Percentiles rank a stretch among this genome's conserved stretches.
Conservation (phyloP, 2,888 invertebrate species). For the Teleogryllus oceanicus region DNA sequence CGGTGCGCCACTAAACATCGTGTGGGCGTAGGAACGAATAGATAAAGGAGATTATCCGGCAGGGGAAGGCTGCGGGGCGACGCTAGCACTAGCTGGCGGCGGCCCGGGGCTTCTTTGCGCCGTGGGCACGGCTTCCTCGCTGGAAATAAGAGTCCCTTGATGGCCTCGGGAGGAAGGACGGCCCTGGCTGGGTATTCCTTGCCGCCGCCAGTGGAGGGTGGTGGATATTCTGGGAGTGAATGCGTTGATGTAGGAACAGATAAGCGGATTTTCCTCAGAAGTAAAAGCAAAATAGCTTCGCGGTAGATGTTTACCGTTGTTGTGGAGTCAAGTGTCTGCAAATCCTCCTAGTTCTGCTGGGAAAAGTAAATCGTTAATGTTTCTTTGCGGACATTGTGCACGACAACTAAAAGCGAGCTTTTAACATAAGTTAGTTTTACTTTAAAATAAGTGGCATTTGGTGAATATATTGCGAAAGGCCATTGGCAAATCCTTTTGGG, state of each 20-base stretch:
- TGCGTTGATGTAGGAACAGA: neutral
- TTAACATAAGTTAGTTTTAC: too few species aligned
- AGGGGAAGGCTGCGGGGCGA: neutral
- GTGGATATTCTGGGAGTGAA: neutral
- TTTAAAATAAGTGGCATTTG: too few species aligned
- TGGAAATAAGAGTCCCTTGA: conserved; percentile 6
- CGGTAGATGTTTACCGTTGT: neutral
- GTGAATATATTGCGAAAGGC: too few species aligned
- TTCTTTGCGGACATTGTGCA: too few species aligned
- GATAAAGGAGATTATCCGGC: conserved; percentile 18
- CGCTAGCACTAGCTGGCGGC: neutral
- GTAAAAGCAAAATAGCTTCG: neutral
- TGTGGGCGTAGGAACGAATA: conserved; percentile 2
- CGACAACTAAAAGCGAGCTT: too few species aligned
- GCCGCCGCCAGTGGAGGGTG: neutral
- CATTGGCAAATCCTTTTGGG: too few species aligned
- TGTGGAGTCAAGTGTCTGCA: neutral
- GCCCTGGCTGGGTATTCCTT: neutral
- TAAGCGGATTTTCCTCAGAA: neutral
- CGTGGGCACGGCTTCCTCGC: neutral
- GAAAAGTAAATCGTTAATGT: too few species aligned
- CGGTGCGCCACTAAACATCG: neutral
- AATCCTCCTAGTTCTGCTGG: neutral
- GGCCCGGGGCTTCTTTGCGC: neutral
- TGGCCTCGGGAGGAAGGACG: neutral